Evolutionary conservation across 2,113 vertebrate genomes (phyloP), one percentile per base, ranked within the genome.

Genomic region (Lagopus leucura): DNA sequence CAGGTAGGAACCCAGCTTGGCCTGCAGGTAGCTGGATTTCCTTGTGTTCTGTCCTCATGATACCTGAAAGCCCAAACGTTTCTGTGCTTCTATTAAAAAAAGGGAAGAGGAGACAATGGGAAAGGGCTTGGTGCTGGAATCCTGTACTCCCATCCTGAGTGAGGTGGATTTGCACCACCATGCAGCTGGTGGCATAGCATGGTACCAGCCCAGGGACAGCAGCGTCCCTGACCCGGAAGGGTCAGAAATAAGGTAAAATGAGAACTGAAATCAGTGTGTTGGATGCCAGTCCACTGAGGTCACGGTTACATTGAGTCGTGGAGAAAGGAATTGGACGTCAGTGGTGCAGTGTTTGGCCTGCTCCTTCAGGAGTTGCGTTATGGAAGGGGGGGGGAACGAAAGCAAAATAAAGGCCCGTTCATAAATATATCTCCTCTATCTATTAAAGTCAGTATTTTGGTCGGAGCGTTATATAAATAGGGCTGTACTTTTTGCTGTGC

Each of bases 361-460:
- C 85, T 92, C 82, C 75, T 92, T 92, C 82, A 45, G 78, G 79
- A 92, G 40, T 64, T 77, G 55, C 38, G 88, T 88, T 96, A 70
- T 10, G 77, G 85, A 86, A 82, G 50, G 30, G 80, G 36, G 36
- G 42, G 21, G 52, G 43, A 32, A 55, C 2, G 30, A 66, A 79
- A 93, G 82, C 61, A 94, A 95, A 95, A 93, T 82, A 96, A 94
- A 58, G 71, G 36, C 73, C 0, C 0, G 27, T 67, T 92, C 91
- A 61, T 86, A 94, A 95, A 94, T 88, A 58, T 32, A 86, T 78
- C 79, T 81, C 81, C 47, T 75, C 22, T 77, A 61, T 92, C 70
- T 89, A 76, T 92, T 94, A 89, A 55, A 66, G 93, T 95, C 94
- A 90, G 78, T 96, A 83, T 93, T 96, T 97, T 91, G 89, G 34